Conservation (phyloP, 2,888 invertebrate species). For the Hoplodrina blanda region DNA sequence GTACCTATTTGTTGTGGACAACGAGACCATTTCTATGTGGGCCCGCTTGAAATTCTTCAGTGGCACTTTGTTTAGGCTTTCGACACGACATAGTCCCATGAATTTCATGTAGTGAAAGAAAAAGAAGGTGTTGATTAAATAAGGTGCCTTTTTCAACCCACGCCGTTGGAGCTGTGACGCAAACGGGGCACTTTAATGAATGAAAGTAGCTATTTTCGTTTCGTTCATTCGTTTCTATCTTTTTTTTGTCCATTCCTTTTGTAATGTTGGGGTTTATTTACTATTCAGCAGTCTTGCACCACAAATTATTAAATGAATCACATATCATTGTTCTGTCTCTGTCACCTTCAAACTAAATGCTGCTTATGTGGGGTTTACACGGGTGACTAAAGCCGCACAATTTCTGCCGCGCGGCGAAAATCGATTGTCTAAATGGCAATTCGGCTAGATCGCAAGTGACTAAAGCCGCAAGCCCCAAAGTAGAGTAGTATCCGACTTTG, state of each 20-base stretch:
- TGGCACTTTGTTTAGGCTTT: slow-evolving; percentile 15
- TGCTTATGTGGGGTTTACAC: too few species aligned
- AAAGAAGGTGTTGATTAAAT: slow-evolving; percentile 36
- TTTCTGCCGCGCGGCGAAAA: slow-evolving; percentile 62
- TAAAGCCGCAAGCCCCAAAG: slow-evolving; percentile 73
- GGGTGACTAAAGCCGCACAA: slow-evolving; percentile 61
- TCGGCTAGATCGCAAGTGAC: slow-evolving; percentile 68
- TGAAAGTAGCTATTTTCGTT: slow-evolving; percentile 17
- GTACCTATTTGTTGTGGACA: slow-evolving; percentile 37
- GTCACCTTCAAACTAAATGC: too few species aligned
- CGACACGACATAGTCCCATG: slow-evolving; percentile 11
- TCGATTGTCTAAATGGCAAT: slow-evolving; percentile 68
- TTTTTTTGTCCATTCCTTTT: slow-evolving; percentile 1
- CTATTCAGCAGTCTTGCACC: not conserved
- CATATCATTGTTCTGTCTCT: too few species aligned
- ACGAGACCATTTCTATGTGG: slow-evolving; percentile 58
- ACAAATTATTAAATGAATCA: not conserved
- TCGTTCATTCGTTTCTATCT: not conserved
- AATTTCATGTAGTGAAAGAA: slow-evolving; percentile 39
- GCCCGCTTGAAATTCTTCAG: slow-evolving; percentile 36
- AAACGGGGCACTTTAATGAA: slow-evolving; percentile 17
- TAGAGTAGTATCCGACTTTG: slow-evolving; percentile 72
- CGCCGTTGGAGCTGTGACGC: slow-evolving; percentile 2
- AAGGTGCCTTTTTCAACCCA: slow-evolving; percentile 14
- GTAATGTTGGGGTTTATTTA: not conserved